Base-by-base conservation (phyloP, 2,113 vertebrate species). In the Polyodon spathula region DNA sequence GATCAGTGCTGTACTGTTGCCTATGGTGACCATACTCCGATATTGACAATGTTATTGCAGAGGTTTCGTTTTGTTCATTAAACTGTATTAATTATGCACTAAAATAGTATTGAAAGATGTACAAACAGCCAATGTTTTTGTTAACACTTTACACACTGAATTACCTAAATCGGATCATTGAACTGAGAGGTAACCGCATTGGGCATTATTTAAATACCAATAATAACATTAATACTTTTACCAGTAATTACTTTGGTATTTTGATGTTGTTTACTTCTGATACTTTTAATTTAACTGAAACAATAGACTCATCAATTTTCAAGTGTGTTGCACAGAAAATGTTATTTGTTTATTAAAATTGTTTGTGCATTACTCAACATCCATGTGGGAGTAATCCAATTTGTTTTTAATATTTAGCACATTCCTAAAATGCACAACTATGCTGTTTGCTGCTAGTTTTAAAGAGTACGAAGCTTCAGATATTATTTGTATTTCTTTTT, bases 101-200 rank as follows among this genome's bases (percentile, higher is more conserved):
- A 68, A 72, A 71, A 73, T 67, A 68, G 72, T 61, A 66, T 63
- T 68, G 57, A 72, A 79, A 71, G 74, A 77, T 66, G 69, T 75
- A 71, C n/a, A n/a, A n/a, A n/a, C n/a, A n/a, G n/a, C n/a, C n/a
- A n/a, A n/a, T n/a, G n/a, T n/a, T 71, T 72, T 74, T 73, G 59
- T 71, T 67, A 60, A 64, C 65, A 63, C 68, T 76, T 73, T 73
- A 78, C 72, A 76, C 64, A 61, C 63, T 66, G 61, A 66, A 48
- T 63, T 56, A 62, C 73, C 56, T 76, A 76, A 70, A 65, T 72
- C 71, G 71, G 59, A n/a, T 68, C 74, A 37, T 16, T 50, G 37
- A 57, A 46, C 39, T 1, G n/a, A 54, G 53, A 37, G 57, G 37
- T 54, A 27, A 40, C 55, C 56, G 43, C 40, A 65, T 57, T 71